Conservation (phyloP, 2,113 vertebrate species). For the Narcine bancroftii region DNA sequence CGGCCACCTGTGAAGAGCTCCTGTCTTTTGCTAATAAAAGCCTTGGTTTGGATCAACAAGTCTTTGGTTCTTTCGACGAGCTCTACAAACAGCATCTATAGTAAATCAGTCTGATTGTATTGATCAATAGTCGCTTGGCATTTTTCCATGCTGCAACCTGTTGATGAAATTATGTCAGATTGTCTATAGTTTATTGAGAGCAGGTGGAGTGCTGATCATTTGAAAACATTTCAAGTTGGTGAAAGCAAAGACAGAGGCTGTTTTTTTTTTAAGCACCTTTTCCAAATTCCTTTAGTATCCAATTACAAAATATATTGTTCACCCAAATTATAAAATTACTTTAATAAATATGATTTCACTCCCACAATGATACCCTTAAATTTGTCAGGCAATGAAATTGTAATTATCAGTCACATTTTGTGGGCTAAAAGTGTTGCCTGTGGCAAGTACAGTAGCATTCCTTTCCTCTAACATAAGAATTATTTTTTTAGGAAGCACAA, state of each 20-base stretch:
- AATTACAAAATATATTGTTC: not conserved
- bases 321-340: not conserved
- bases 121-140: not conserved
- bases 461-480: not conserved
- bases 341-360: not conserved
- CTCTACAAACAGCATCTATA: too few species aligned
- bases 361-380: not conserved
- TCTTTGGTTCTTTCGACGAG: too few species aligned
- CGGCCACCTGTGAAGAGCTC: too few species aligned
- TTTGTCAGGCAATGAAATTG: too few species aligned
- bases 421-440: not conserved
- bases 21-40: too few species aligned
- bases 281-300: not conserved
- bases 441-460: not conserved
- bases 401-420: not conserved
- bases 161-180: not conserved
- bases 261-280: not conserved
- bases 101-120: not conserved
- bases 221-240: not conserved
- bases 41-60: too few species aligned
- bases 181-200: not conserved
- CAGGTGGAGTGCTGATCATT: not conserved
- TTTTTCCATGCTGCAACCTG: too few species aligned
- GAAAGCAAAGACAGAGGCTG: not conserved
- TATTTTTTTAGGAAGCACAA: not conserved